Evolutionary conservation across 2,888 invertebrate species (phyloP).

Genomic region (Thumatha senex): DNA sequence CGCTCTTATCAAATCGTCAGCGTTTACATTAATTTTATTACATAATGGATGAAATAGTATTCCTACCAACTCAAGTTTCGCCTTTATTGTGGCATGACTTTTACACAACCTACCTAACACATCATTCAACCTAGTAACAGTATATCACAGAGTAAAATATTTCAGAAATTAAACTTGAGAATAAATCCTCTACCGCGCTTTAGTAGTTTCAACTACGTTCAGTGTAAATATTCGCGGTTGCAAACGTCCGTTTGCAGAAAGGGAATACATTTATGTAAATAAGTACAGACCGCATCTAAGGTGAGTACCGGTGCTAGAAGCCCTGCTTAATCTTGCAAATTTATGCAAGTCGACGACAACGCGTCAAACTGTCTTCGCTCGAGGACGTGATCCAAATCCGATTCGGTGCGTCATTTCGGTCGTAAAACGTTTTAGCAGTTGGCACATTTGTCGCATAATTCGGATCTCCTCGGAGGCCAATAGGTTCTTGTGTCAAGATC

Average conservation of each 20-base stretch:
- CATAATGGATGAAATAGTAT: too few relatives aligned
- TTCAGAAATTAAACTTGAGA: too few relatives aligned
- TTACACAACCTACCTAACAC: too few relatives aligned
- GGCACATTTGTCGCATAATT: constrained; percentile 78
- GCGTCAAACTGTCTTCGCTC: constrained; percentile 77
- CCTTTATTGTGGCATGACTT: too few relatives aligned
- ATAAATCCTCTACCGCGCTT: too few relatives aligned
- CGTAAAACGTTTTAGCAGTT: constrained; percentile 77
- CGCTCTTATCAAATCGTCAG: too few relatives aligned
- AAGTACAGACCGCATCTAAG: constrained; percentile 56
- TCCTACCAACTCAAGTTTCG: too few relatives aligned
- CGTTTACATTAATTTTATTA: too few relatives aligned
- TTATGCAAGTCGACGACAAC: constrained; percentile 79
- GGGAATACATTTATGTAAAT: constrained; percentile 73
- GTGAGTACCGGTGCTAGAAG: constrained; percentile 43
- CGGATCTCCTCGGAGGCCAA: constrained; percentile 60
- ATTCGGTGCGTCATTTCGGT: constrained; percentile 72
- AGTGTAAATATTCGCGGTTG: constrained; percentile 39
- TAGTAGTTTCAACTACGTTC: too few relatives aligned
- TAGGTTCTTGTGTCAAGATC: constrained; percentile 43
- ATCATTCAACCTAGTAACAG: too few relatives aligned
- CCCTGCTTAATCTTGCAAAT: constrained; percentile 79
- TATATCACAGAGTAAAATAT: too few relatives aligned
- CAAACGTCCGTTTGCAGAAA: constrained; percentile 43
- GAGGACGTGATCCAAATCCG: constrained; percentile 79